Percentiles rank a stretch among this genome's conserved stretches.
phyloP scores from a whole-genome alignment of 23 tunicate species.

The Ciona savignyi region DNA sequence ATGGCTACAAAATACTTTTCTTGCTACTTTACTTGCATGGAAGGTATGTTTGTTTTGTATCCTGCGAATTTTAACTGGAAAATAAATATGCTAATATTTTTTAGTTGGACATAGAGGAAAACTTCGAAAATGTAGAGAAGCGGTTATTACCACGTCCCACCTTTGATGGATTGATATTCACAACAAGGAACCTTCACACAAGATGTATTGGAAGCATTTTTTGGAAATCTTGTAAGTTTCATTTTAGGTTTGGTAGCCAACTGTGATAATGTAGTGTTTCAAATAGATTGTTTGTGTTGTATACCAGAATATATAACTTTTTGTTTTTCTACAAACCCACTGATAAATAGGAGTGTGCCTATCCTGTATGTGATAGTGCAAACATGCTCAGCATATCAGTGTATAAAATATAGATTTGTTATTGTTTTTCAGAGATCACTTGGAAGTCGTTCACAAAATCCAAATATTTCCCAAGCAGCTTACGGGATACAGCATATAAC shows the following conservation, averaged over 20 bases:
- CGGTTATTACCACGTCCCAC: constrained; percentile 24
- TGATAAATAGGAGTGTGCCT: too few species aligned
- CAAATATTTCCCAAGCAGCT: constrained; percentile 15
- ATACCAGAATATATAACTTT: too few species aligned
- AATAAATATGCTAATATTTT: background rate
- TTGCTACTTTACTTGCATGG: background rate
- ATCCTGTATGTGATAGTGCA: background rate
- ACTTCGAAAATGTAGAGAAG: constrained; percentile 1
- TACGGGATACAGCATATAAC: constrained; percentile 14
- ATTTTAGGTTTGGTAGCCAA: background rate
- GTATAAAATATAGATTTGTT: background rate
- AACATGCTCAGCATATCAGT: too few species aligned
- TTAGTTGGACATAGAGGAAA: constrained; percentile 1
- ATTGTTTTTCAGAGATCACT: background rate
- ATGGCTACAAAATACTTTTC: background rate
- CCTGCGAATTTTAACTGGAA: background rate
- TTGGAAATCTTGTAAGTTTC: constrained; percentile 48
- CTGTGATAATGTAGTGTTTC: background rate
- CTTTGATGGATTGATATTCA: constrained; percentile 27
- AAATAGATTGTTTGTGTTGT: too few species aligned
- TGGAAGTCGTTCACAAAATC: constrained; percentile 3
- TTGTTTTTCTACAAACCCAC: too few species aligned
- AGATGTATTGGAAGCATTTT: constrained; percentile 55
- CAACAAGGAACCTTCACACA: constrained; percentile 36
- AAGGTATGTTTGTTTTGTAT: background rate